Conservation (phyloP, 2,797 vertebrate genomes). For the Mormyrops attenuatus region DNA sequence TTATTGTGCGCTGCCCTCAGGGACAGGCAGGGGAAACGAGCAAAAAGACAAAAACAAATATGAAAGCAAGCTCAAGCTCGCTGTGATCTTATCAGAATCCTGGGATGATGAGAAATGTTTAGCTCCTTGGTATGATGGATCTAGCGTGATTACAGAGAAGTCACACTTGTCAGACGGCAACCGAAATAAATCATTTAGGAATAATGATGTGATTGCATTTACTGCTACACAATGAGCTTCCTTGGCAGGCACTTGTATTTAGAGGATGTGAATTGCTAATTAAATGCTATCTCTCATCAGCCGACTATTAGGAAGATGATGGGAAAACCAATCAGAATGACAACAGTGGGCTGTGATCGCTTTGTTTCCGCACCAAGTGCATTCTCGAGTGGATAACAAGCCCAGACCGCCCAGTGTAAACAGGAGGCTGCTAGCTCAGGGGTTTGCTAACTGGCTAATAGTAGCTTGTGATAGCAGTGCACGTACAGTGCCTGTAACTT, state of each 20-base stretch:
- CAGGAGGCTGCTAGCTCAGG: neutral
- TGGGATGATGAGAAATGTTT: neutral
- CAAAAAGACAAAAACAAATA: neutral
- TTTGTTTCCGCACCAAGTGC: neutral
- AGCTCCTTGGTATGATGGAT: neutral
- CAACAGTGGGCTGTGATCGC: neutral
- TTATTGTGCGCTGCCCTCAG: neutral
- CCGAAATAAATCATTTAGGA: neutral
- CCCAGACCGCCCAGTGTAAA: neutral
- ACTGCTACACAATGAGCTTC: neutral
- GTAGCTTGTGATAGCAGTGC: constrained; percentile 56
- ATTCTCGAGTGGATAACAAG: neutral
- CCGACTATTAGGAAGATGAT: neutral
- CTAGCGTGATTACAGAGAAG: neutral
- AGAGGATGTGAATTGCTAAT: neutral
- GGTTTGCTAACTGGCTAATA: neutral
- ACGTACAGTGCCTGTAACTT: constrained; percentile 69
- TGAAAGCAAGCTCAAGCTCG: neutral
- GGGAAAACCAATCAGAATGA: neutral
- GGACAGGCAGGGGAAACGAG: neutral
- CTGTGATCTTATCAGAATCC: neutral
- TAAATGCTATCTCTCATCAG: neutral
- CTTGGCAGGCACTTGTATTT: neutral
- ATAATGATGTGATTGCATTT: neutral
- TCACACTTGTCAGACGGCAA: neutral